Conservation (phyloP, 2,113 vertebrate genomes). For the Ammospiza nelsoni region DNA sequence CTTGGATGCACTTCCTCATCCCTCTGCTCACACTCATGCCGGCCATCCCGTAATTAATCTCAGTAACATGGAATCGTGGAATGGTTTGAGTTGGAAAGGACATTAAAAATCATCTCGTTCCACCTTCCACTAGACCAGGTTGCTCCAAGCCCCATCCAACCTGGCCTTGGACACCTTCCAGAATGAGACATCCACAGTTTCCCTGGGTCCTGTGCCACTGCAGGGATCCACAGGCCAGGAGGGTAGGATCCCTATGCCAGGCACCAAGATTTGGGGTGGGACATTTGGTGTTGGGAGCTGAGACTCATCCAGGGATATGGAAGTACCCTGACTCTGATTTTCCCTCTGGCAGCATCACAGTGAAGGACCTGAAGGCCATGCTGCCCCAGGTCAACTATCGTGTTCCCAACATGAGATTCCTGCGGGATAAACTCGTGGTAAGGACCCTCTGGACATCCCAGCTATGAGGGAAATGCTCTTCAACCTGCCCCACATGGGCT, state of each 20-base stretch:
- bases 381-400: constrained; percentile 87
- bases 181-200: neutral
- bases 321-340: neutral
- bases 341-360: constrained; percentile 71
- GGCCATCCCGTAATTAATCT: neutral
- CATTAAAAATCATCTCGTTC: neutral
- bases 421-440: constrained; percentile 86
- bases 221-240: fast-evolving
- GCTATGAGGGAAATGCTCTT: neutral
- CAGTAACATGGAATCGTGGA: neutral
- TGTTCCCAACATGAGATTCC: constrained; percentile 86
- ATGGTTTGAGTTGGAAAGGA: neutral
- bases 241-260: neutral
- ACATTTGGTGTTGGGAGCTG: neutral
- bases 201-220: neutral
- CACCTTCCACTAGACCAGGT: neutral
- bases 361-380: constrained; percentile 87
- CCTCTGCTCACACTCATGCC: fast-evolving
- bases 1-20: fast-evolving
- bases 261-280: neutral
- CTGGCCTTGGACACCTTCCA: neutral
- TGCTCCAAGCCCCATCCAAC: neutral
- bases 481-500: fast-evolving
- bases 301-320: neutral
- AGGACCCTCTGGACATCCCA: neutral